Evolutionary conservation across 2,797 vertebrate genomes (phyloP).

Genomic region (Rousettus madagascariensis): DNA sequence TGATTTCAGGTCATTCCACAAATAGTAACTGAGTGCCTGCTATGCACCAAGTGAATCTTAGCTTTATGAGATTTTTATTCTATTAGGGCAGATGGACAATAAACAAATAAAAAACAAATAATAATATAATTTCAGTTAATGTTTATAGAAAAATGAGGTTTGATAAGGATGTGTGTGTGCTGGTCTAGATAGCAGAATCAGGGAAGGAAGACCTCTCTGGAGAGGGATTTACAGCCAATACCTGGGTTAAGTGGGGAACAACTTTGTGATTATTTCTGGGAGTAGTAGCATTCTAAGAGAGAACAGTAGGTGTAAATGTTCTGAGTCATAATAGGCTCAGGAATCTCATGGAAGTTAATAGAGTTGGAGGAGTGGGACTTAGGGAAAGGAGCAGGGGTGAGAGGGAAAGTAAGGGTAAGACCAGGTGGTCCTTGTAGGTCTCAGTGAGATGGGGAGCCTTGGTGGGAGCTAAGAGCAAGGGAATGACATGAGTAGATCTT

Average conservation of each 20-base stretch:
- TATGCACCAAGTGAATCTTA: not conserved
- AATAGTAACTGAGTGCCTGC: not conserved
- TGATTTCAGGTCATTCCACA: not conserved
- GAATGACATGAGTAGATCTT: not conserved
- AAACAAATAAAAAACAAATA: not conserved
- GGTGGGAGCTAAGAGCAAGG: not conserved
- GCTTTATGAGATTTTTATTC: not conserved
- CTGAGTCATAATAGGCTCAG: not conserved
- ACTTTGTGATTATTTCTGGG: constrained; percentile 14
- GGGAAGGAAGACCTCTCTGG: not conserved
- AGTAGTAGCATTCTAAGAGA: not conserved
- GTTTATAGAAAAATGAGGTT: not conserved
- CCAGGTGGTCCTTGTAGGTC: not conserved
- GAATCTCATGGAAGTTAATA: not conserved
- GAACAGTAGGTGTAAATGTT: not conserved
- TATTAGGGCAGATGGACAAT: not conserved
- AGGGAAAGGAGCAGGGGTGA: not conserved
- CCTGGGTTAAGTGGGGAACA: not conserved
- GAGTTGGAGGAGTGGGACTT: not conserved
- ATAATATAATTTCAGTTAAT: not conserved
- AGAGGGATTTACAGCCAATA: not conserved
- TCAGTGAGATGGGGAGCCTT: not conserved
- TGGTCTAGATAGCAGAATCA: not conserved
- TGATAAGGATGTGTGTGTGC: not conserved
- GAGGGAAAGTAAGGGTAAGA: not conserved